Evolutionary conservation across 2,888 invertebrate genomes (phyloP), one percentile per base, ranked within the genome.

Genomic region (Notodonta dromedarius): DNA sequence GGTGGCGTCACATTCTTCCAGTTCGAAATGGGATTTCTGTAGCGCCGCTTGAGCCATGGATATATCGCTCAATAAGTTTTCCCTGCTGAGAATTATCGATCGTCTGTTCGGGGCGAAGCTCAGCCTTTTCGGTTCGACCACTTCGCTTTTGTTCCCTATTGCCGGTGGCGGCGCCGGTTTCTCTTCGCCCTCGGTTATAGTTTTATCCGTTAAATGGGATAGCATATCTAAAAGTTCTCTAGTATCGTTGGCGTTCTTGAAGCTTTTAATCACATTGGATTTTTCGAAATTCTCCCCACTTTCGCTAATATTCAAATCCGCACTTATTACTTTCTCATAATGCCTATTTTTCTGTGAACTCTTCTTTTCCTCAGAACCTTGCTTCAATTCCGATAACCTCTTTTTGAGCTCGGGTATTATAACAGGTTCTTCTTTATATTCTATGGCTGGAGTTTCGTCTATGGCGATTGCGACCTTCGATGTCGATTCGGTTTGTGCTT

Each of bases 211-310:
- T 2, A 88, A 81, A 61, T 87, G 80, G 0, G 87, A 83, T 0
- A 92, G 68, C 80, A 90, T 84, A 50, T 88, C 85, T 11, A 92
- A 69, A 4, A 92, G 73, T 44, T 89, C 87, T 11, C 82, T 84
- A 0, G 91, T 92, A 57, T 87, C 82, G 39, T 91, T 82, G 0
- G 85, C 88, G 39, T 79, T 76, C 63, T 77, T 82, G 11, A 81
- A 76, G 40, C 67, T 79, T 63, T 77, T 80, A 9, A 61, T 59
- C 5, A n/a, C 14, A 2, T 51, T 24, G 8, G 16, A 4, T 35
- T 56, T 5, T 12, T 65, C 59, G 5, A 55, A 58, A 35, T 55
- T 59, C 0, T 73, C 66, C 24, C 63, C 66, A n/a, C 58, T 58
- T 51, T 65, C 64, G 6, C 68, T 70, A 5, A 58, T 48, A 12